Evolutionary conservation across 2,888 invertebrate genomes (phyloP).

Genomic region (Drosophila meridiana): DNA sequence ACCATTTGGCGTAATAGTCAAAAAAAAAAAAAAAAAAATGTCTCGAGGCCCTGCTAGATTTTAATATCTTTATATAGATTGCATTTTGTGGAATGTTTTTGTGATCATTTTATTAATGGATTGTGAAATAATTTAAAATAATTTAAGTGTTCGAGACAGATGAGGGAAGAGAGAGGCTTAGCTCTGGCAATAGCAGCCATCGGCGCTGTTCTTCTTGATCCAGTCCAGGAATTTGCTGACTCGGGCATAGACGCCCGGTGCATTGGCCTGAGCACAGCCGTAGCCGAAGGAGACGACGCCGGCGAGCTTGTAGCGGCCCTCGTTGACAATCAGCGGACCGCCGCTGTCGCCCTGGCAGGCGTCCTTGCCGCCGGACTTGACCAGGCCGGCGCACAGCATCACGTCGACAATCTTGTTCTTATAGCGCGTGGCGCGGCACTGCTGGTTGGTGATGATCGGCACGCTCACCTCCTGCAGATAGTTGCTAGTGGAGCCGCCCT

Average conservation of each 20-base stretch:
- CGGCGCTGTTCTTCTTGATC: constrained; percentile 79
- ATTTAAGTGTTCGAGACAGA: constrained; percentile 39
- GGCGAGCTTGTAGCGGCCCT: constrained; percentile 79
- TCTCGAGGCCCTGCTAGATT: constrained; percentile 1
- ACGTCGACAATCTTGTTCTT: constrained; percentile 80
- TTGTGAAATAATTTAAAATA: constrained; percentile 71
- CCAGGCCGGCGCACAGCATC: constrained; percentile 84
- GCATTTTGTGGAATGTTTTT: constrained; percentile 5
- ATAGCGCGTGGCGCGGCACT: constrained; percentile 82
- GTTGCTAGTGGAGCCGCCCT: constrained; percentile 81
- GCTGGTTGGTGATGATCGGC: constrained; percentile 82
- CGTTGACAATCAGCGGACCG: constrained; percentile 82
- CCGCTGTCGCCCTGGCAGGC: constrained; percentile 85
- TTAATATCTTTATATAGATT: constrained; percentile 6
- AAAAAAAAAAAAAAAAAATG: background rate
- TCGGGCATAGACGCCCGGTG: constrained; percentile 84
- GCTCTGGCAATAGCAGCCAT: constrained; percentile 79
- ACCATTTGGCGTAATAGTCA: constrained; percentile 39
- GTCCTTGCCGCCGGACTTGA: constrained; percentile 83
- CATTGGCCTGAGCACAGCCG: constrained; percentile 83
- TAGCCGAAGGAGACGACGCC: constrained; percentile 83
- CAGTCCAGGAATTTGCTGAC: constrained; percentile 82
- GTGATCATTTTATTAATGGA: constrained; percentile 50
- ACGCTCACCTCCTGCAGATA: constrained; percentile 82
- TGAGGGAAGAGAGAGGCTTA: constrained; percentile 20